phyloP scores from a whole-genome alignment of 2,113 vertebrate genomes.

The Myotis yumanensis region DNA sequence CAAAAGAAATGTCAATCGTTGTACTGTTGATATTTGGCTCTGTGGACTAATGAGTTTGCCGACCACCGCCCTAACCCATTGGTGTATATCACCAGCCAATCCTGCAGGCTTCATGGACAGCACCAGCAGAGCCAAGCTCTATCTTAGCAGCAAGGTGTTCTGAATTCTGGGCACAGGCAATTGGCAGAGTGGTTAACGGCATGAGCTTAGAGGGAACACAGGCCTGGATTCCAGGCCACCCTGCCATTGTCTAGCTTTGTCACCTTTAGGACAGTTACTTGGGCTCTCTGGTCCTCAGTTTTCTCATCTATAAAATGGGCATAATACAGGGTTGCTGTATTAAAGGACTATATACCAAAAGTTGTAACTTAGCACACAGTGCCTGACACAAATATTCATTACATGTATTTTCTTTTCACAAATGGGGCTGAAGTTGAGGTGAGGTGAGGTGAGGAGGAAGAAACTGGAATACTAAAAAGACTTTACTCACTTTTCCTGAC shows the following conservation, averaged over 20 bases:
- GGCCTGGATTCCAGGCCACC: background rate
- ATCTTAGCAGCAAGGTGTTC: background rate
- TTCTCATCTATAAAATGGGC: background rate
- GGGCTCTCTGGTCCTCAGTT: background rate
- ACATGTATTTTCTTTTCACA: background rate
- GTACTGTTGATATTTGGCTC: too few species aligned
- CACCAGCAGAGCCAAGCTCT: background rate
- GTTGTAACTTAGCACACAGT: background rate
- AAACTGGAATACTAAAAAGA: background rate
- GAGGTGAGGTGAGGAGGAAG: background rate
- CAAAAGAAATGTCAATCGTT: too few species aligned
- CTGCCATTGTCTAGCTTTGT: background rate
- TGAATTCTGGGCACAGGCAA: background rate
- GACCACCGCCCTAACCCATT: too few species aligned
- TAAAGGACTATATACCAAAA: background rate
- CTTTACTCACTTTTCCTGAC: background rate
- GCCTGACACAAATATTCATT: background rate
- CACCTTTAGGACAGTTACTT: background rate
- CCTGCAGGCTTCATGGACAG: background rate
- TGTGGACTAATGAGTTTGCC: too few species aligned
- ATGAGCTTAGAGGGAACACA: background rate
- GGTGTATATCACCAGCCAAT: background rate
- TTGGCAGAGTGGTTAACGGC: background rate
- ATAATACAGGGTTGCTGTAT: background rate
- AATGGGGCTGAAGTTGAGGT: background rate